Conservation (phyloP, 23 tunicate species). For the Clavelina lepadiformis region DNA sequence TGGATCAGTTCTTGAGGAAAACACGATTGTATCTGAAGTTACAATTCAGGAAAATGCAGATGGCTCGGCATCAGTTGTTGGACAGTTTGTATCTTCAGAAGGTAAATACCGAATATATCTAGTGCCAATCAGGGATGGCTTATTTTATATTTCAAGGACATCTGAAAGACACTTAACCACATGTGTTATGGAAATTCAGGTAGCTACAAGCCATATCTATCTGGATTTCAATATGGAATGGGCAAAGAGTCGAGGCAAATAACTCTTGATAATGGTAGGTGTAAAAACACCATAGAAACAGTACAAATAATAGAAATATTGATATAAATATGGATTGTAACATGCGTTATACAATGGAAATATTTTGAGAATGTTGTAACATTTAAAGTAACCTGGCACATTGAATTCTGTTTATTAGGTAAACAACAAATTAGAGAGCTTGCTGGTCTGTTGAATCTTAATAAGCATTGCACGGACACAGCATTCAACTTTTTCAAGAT, state of each 20-base stretch:
- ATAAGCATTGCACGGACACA: slow-evolving; percentile 83
- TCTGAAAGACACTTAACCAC: background rate
- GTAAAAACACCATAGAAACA: too few relatives aligned
- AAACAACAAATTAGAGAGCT: slow-evolving; percentile 63
- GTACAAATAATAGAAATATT: too few relatives aligned
- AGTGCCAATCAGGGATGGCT: background rate
- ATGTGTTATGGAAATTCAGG: too few relatives aligned
- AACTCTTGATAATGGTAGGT: slow-evolving; percentile 63
- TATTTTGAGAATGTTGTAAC: too few relatives aligned
- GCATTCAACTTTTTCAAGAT: slow-evolving; percentile 81
- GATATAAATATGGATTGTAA: too few relatives aligned
- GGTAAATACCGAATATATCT: slow-evolving; percentile 23
- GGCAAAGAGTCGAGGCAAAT: slow-evolving; percentile 72
- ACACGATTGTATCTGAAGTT: slow-evolving; percentile 84
- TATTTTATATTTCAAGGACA: background rate
- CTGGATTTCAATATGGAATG: slow-evolving; percentile 78
- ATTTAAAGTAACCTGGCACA: too few relatives aligned
- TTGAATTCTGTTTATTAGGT: slow-evolving; percentile 21
- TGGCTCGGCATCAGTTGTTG: slow-evolving; percentile 86
- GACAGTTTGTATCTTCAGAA: slow-evolving; percentile 86
- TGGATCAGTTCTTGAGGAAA: slow-evolving; percentile 81
- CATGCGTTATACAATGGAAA: too few relatives aligned
- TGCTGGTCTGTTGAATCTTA: slow-evolving; percentile 53
- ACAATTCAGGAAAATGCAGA: slow-evolving; percentile 85
- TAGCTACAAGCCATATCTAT: slow-evolving; percentile 65